Percentiles rank a stretch among this genome's conserved stretches.
Conservation (phyloP, 2,888 invertebrate genomes). For the Agriopis leucophaearia region DNA sequence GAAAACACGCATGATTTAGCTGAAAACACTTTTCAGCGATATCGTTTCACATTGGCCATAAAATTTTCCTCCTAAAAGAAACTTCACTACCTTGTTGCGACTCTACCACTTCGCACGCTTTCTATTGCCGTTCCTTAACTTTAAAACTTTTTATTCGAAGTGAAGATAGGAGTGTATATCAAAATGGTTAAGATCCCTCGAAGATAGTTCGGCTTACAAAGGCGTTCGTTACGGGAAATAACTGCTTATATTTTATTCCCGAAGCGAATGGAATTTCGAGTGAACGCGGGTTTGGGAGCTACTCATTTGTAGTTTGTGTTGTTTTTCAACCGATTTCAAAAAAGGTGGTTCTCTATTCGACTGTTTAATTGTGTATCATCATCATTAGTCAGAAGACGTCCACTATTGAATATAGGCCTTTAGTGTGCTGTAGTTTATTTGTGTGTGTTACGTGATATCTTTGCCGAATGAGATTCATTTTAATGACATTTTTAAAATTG, state of each 20-base stretch:
- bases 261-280: neutral
- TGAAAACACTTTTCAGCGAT: neutral
- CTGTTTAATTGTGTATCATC: too few species aligned
- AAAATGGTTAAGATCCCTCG: constrained; percentile 31
- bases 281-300: neutral
- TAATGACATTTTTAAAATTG: too few species aligned
- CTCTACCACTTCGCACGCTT: neutral
- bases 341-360: too few species aligned
- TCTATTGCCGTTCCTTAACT: neutral
- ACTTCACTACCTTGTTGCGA: neutral
- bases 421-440: too few species aligned
- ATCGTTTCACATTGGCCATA: neutral
- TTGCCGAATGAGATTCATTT: too few species aligned
- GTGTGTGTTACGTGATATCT: too few species aligned
- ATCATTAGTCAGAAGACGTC: too few species aligned
- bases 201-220: neutral
- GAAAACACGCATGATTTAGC: neutral
- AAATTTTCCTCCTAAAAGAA: neutral
- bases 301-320: neutral
- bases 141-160: constrained; percentile 34
- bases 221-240: constrained; percentile 6
- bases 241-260: constrained; percentile 2
- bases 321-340: neutral
- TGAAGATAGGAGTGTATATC: constrained; percentile 53
- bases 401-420: too few species aligned